Evolutionary conservation across 2,113 vertebrate species (phyloP).

Genomic region (Siphamia tubifer): DNA sequence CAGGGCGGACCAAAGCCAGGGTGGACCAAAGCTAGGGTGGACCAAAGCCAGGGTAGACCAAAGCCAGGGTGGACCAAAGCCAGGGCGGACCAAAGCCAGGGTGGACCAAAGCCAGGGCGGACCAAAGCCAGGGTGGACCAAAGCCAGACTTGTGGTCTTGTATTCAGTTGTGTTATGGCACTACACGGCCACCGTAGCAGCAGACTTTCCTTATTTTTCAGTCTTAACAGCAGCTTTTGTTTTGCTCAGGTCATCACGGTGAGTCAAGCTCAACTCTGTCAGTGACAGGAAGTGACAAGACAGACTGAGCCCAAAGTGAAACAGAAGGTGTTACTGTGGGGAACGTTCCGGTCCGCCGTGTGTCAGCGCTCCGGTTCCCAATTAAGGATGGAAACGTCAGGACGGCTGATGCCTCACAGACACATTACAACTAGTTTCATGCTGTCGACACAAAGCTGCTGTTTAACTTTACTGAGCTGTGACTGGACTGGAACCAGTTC

Average conservation of each 20-base stretch:
- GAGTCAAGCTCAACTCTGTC: not conserved
- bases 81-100: too few relatives aligned
- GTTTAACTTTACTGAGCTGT: too few relatives aligned
- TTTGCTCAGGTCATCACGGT: not conserved
- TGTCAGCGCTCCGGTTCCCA: conserved; percentile 28
- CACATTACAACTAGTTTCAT: not conserved
- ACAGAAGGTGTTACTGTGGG: not conserved
- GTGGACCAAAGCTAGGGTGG: too few relatives aligned
- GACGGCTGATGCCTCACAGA: not conserved
- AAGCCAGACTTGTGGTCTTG: too few relatives aligned
- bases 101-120: too few relatives aligned
- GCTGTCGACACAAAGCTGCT: not conserved
- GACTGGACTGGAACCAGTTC: too few relatives aligned
- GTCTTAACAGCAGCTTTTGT: conserved; percentile 13
- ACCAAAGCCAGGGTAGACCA: too few relatives aligned
- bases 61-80: too few relatives aligned
- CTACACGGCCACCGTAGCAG: too few relatives aligned
- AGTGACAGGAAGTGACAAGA: not conserved
- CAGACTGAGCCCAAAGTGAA: not conserved
- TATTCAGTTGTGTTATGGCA: too few relatives aligned
- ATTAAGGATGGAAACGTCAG: conserved; percentile 15
- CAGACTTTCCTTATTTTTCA: not conserved
- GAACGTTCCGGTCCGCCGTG: not conserved
- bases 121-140: too few relatives aligned
- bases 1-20: too few relatives aligned